Evolutionary conservation across 2,888 invertebrate genomes (phyloP), one percentile per base, ranked within the genome.

Genomic region (Cantharis nigra): DNA sequence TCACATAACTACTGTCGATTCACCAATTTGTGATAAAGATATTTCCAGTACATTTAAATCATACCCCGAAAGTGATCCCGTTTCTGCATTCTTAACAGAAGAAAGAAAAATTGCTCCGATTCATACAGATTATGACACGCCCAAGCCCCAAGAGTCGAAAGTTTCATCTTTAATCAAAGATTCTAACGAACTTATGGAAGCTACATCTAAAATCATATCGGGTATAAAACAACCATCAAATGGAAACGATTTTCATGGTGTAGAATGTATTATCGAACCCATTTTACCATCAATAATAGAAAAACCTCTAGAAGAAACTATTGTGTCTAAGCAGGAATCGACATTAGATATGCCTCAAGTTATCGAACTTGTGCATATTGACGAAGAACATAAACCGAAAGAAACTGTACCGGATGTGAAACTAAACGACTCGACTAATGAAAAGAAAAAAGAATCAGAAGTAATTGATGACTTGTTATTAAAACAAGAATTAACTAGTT

Each of bases 1-100:
- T 26, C 94, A 94, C 83, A 94, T 94, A 7, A 94, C 94, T 13
- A 93, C 93, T 3, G 85, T 93, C 7, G 93, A 93, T 82, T 93
- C 94, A 0, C 93, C 94, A 1, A 87, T 91, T 1, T 90, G 89
- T 81, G 92, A 92, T 81, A 90, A 90, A 64, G 86, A 74, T 72
- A 30, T 28, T 11, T 16, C 26, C 23, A 77, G 70, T 65, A 77
- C 62, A 18, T 63, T 73, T 11, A 30, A 72, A 30, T 75, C 75
- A 72, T 65, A 49, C n/a, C 20, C 73, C 26, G 71, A 76, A 18
- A 73, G 76, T 69, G 74, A 75, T 69, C 63, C 76, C 1, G 70
- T 33, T n/a, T 49, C 76, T 9, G n/a, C 30, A 69, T 79, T 79
- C 72, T 70, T 79, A 72, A 83, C 84, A 63, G 85, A 85, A 81